Conservation (phyloP, 2,888 invertebrate genomes). For the Sclerodermus sp. region DNA sequence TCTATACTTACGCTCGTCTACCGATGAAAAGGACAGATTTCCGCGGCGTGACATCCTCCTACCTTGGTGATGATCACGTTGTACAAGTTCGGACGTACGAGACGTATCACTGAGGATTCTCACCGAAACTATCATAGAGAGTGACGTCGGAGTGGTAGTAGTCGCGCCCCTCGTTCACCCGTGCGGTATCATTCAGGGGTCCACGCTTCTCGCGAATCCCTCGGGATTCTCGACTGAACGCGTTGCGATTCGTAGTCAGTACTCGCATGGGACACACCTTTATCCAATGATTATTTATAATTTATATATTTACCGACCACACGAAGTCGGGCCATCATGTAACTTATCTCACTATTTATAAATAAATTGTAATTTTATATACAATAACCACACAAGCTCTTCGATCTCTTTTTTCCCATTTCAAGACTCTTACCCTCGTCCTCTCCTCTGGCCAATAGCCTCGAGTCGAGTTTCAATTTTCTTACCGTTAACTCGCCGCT, state of each 20-base stretch:
- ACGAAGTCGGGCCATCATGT: conserved; percentile 26
- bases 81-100: too few species aligned
- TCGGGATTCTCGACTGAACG: conserved; percentile 6
- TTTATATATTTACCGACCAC: conserved; percentile 15
- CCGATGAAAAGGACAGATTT: too few species aligned
- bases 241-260: conserved; percentile 27
- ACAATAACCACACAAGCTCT: background rate
- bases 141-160: conserved; percentile 13
- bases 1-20: too few species aligned
- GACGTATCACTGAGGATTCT: too few species aligned
- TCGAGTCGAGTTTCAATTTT: too few species aligned
- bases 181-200: conserved; percentile 23
- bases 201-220: conserved; percentile 7
- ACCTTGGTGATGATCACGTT: too few species aligned
- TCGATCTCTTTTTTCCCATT: background rate
- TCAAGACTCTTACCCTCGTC: too few species aligned
- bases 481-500: conserved; percentile 9
- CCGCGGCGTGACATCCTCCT: too few species aligned
- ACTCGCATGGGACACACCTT: conserved; percentile 25
- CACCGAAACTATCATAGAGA: background rate
- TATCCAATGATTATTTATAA: conserved; percentile 38
- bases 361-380: conserved; percentile 42
- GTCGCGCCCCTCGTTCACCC: conserved; percentile 20
- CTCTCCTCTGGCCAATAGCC: too few species aligned
- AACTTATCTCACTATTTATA: conserved; percentile 41